phyloP scores from a whole-genome alignment of 2,113 vertebrate species.

The Brienomyrus longianalis region DNA sequence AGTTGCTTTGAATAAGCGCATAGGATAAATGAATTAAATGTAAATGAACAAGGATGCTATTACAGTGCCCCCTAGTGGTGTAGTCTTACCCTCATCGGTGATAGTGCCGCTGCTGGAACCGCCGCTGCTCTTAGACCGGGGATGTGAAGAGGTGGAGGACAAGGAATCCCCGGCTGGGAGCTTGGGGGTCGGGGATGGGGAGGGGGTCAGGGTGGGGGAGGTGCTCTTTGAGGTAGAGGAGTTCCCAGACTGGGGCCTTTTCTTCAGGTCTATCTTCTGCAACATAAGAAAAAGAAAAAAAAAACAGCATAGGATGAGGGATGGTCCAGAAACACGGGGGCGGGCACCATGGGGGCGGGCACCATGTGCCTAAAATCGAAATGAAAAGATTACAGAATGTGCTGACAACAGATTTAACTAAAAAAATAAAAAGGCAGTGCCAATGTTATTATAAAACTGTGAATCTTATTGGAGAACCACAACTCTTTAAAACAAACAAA shows the following conservation, averaged over 20 bases:
- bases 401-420: neutral
- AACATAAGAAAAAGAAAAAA: constrained; percentile 7
- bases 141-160: constrained; percentile 81
- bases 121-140: constrained; percentile 84
- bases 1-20: neutral
- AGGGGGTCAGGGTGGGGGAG: constrained; percentile 89
- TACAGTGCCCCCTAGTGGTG: neutral
- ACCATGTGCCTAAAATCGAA: neutral
- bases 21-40: neutral
- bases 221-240: constrained; percentile 96
- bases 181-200: constrained; percentile 69
- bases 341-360: neutral
- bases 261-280: constrained; percentile 75
- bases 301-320: neutral
- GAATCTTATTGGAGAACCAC: neutral
- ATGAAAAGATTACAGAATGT: neutral
- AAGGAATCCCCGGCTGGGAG: constrained; percentile 61
- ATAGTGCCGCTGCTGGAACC: constrained; percentile 95
- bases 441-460: neutral
- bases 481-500: neutral
- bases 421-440: neutral
- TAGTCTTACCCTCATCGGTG: constrained; percentile 79
- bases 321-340: neutral
- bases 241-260: constrained; percentile 77
- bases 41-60: neutral